These are phyloP conservation scores for Torymus auratus DNA, from an alignment of 2,888 invertebrate genomes.

Conservation along the genomic window DNA sequence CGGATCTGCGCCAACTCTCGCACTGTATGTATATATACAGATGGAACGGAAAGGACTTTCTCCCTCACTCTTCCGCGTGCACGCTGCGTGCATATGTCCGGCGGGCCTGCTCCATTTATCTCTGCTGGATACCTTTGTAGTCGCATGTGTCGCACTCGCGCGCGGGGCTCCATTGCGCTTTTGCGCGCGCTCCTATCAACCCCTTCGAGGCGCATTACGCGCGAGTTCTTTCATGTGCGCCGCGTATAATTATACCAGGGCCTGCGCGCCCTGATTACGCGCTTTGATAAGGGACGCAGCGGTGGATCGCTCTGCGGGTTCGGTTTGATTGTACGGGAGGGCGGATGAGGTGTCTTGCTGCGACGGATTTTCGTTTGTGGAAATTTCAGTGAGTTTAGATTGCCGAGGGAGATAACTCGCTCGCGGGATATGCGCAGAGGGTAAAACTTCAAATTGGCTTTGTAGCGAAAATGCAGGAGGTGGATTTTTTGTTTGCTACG, in stretches of 20 bases:
- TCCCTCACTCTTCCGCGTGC: constrained; percentile 58
- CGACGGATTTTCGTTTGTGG: constrained; percentile 7
- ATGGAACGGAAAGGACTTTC: background rate
- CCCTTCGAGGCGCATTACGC: background rate
- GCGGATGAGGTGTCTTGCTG: constrained; percentile 19
- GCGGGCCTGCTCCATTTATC: constrained; percentile 72
- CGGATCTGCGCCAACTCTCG: constrained; percentile 59
- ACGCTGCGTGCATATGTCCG: constrained; percentile 73
- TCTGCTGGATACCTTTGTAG: constrained; percentile 76
- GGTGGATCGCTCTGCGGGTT: constrained; percentile 37
- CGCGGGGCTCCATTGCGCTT: constrained; percentile 3
- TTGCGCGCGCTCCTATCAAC: background rate
- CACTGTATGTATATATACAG: no score
- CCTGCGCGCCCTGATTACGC: constrained; percentile 36
- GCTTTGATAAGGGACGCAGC: constrained; percentile 51
- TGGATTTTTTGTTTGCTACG: no score
- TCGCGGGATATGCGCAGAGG: no score
- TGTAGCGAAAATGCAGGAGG: no score
- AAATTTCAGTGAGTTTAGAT: constrained; percentile 21
- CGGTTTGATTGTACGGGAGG: constrained; percentile 42
- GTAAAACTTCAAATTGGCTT: no score
- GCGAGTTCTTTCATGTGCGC: constrained; percentile 7
- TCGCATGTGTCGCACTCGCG: constrained; percentile 70
- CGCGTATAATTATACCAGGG: constrained; percentile 46
- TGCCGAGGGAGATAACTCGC: background rate